Percentiles rank a stretch among this genome's conserved stretches.
Evolutionary conservation across 2,113 vertebrate genomes (phyloP).

Genomic region (Brachirus orientalis): DNA sequence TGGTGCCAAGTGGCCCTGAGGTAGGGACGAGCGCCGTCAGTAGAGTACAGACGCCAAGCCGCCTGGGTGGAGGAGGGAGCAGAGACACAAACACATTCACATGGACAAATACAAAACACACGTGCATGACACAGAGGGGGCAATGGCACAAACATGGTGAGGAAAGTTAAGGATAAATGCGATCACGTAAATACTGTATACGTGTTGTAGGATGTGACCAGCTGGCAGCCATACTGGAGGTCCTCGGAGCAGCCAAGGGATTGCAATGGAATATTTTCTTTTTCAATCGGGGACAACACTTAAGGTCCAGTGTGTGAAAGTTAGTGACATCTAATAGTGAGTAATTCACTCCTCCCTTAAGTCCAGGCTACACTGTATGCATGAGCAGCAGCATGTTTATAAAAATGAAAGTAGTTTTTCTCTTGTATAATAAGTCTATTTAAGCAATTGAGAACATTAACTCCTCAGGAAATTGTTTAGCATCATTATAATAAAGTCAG

Average conservation of each 20-base stretch:
- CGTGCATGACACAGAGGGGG: slow-evolving; percentile 36
- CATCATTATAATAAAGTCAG: no score
- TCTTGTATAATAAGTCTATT: no score
- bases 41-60: slow-evolving; percentile 90
- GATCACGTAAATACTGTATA: slow-evolving; percentile 28
- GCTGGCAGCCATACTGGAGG: slow-evolving; percentile 46
- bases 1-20: slow-evolving; percentile 87
- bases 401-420: no score
- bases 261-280: no score
- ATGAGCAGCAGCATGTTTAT: no score
- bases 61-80: slow-evolving; percentile 82
- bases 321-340: no score
- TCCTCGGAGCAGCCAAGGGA: neutral
- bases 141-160: slow-evolving; percentile 56
- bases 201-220: slow-evolving; percentile 15
- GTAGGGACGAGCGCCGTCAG: slow-evolving; percentile 84
- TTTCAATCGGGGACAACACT: no score
- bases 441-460: no score
- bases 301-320: no score
- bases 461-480: no score
- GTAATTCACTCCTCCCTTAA: no score
- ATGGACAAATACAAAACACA: slow-evolving; percentile 21
- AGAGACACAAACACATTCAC: slow-evolving; percentile 50
- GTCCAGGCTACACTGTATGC: no score
- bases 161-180: slow-evolving; percentile 35